Evolutionary conservation across 2,888 invertebrate species (phyloP).

Genomic region (Lingula anatina): DNA sequence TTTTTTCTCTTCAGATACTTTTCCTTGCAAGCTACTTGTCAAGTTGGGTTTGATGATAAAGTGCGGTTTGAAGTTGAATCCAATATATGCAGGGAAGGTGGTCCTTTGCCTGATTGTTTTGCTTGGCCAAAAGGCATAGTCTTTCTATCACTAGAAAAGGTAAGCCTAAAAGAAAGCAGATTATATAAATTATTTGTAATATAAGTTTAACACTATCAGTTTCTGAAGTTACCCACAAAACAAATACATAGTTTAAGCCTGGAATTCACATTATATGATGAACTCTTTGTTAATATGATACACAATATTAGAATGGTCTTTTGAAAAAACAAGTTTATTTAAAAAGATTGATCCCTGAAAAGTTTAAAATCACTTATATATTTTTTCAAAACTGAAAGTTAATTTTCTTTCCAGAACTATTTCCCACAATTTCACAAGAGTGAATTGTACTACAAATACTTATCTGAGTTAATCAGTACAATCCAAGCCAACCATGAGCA

Average conservation of each 20-base stretch:
- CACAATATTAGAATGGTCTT: too few species aligned
- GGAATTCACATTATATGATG: too few species aligned
- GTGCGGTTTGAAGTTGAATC: slow-evolving; percentile 76
- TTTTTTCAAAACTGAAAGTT: too few species aligned
- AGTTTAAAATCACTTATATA: too few species aligned
- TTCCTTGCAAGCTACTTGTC: slow-evolving; percentile 84
- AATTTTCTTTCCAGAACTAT: slow-evolving; percentile 58
- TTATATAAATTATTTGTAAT: too few species aligned
- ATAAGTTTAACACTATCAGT: too few species aligned
- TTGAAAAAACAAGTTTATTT: too few species aligned
- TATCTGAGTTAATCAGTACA: slow-evolving; percentile 79
- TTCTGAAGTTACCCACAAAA: too few species aligned
- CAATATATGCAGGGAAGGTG: slow-evolving; percentile 80
- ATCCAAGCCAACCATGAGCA: slow-evolving; percentile 45
- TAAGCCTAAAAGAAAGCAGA: slow-evolving; percentile 20
- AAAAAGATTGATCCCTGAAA: too few species aligned
- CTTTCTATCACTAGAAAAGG: slow-evolving; percentile 69
- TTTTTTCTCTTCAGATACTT: slow-evolving; percentile 65
- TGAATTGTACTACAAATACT: slow-evolving; percentile 80
- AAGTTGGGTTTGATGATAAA: slow-evolving; percentile 80
- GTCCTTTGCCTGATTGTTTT: slow-evolving; percentile 73
- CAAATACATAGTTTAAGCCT: too few species aligned
- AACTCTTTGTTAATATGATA: too few species aligned
- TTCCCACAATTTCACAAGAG: slow-evolving; percentile 76
- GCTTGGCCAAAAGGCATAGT: slow-evolving; percentile 74